Evolutionary conservation across 2,797 vertebrate species (phyloP).

Genomic region (Fundulus diaphanus): DNA sequence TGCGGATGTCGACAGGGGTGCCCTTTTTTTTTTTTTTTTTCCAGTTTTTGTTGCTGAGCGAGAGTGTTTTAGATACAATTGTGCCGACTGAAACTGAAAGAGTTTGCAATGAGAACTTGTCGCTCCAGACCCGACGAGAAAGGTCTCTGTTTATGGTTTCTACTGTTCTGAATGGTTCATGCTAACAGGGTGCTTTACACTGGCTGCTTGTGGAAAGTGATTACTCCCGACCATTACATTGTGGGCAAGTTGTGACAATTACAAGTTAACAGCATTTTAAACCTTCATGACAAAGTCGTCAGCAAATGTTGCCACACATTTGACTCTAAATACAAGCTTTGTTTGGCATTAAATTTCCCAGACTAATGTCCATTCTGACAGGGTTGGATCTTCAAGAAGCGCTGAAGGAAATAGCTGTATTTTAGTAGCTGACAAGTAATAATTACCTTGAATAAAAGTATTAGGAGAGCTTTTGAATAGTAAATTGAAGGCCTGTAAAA

Average conservation of each 20-base stretch:
- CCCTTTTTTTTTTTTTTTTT: conserved; percentile 24
- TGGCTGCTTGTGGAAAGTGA: background rate
- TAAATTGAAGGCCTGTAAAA: background rate
- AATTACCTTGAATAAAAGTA: background rate
- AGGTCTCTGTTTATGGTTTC: conserved; percentile 12
- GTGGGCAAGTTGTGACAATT: background rate
- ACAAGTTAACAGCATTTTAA: background rate
- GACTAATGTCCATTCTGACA: background rate
- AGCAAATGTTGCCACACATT: background rate
- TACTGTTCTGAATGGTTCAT: conserved; percentile 5
- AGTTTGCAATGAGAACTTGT: background rate
- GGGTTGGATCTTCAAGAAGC: background rate
- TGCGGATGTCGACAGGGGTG: conserved; percentile 50
- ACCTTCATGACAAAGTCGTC: background rate
- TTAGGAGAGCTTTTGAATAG: background rate
- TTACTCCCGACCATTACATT: background rate
- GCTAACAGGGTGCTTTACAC: background rate
- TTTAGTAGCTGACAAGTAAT: background rate
- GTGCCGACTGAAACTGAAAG: background rate
- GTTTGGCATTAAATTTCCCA: background rate
- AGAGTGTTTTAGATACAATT: conserved; percentile 24
- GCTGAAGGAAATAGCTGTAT: background rate
- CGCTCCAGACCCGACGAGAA: conserved; percentile 5
- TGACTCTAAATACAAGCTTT: background rate
- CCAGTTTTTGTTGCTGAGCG: conserved; percentile 22